Conservation (phyloP, 2,888 invertebrate species). For the Macrophya alboannulata region DNA sequence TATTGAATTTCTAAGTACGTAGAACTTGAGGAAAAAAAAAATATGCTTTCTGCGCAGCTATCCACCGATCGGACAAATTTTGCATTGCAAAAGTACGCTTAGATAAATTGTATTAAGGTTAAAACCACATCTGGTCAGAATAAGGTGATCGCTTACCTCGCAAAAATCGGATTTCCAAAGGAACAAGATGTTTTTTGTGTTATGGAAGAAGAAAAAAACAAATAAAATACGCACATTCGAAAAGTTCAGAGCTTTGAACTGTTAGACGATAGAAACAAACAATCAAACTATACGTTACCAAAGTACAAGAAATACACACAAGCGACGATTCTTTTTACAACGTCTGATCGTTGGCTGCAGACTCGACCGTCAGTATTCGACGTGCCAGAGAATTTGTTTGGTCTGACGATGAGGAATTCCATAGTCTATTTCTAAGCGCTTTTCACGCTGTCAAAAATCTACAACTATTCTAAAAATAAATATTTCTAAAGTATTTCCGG, state of each 20-base stretch:
- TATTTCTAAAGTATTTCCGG: slow-evolving; percentile 19
- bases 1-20: neutral
- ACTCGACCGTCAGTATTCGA: slow-evolving; percentile 24
- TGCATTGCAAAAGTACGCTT: neutral
- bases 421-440: slow-evolving; percentile 5
- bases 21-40: neutral
- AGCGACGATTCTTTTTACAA: neutral
- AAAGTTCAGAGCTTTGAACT: neutral
- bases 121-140: slow-evolving; percentile 2
- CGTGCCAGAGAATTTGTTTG: slow-evolving; percentile 20
- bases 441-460: slow-evolving; percentile 32
- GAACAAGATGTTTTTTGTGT: neutral
- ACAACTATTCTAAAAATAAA: slow-evolving; percentile 12
- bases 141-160: neutral
- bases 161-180: neutral
- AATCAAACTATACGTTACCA: neutral
- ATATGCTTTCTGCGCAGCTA: neutral
- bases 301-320: neutral
- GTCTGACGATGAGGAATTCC: slow-evolving; percentile 27
- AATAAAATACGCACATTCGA: neutral
- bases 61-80: neutral
- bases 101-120: slow-evolving; percentile 11
- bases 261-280: neutral
- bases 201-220: neutral
- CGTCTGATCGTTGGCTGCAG: neutral